Base-by-base conservation (phyloP, 2,797 vertebrate species). In the Sebastes hubbsi region DNA sequence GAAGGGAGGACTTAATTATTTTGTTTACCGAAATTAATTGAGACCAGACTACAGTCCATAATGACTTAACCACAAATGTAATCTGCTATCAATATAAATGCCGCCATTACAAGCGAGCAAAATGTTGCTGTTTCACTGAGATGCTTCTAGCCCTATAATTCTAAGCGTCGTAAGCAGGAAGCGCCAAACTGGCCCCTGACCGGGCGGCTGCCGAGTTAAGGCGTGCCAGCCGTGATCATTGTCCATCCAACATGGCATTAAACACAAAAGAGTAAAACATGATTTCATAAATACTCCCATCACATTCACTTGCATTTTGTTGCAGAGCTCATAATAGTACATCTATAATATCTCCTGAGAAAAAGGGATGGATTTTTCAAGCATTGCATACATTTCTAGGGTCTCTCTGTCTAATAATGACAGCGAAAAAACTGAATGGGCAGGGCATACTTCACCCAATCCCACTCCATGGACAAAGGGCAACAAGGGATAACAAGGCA, bases 291-390 rank as follows among this genome's bases (percentile, higher is more conserved):
- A 92, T 91, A 93, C 90, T 91, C 89, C 91, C 88, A 82, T 93
- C 92, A 95, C 95, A 94, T 96, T 96, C 95, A 95, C 92, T 94
- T 94, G 94, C 92, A 95, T 95, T 91, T 92, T 94, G 92, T 94
- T 92, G 93, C 92, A 95, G 94, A 95, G 94, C 94, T 95, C 94
- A 92, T 94, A 92, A 93, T 94, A 94, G 91, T 94, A 93, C 89
- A 94, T 93, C 91, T 93, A 93, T 94, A 93, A 88, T 94, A 94
- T 94, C 93, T 96, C 95, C 95, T 96, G 95, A 96, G 95, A 95
- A 96, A 94, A 95, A 94, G 92, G 92, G 94, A 93, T 91, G 91
- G 75, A 93, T 92, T 95, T 91, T 95, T 94, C 93, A 94, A 95
- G 95, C 95, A 94, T 95, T 94, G 95, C 93, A 95, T 95, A 95